Evolutionary conservation across 2,888 invertebrate genomes (phyloP).

Genomic region (Pandemis cinnamomeana): DNA sequence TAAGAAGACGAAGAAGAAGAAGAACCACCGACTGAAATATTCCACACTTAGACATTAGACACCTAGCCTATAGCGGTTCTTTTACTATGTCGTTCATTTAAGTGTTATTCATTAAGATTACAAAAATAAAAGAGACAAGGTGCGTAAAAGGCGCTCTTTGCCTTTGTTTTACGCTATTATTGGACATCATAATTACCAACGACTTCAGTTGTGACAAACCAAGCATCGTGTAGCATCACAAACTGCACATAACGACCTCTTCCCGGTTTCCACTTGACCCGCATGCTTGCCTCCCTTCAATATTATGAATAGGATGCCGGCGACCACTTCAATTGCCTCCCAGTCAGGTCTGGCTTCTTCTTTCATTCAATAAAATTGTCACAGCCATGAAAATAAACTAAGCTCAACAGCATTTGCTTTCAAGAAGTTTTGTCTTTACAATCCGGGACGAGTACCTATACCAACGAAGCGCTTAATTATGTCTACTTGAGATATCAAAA

Average conservation of each 20-base stretch:
- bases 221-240: neutral
- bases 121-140: too few relatives aligned
- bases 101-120: too few relatives aligned
- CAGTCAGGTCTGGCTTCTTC: constrained; percentile 24
- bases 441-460: neutral
- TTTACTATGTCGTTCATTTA: too few relatives aligned
- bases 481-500: neutral
- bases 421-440: neutral
- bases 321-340: constrained; percentile 30
- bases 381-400: neutral
- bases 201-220: neutral
- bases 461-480: neutral
- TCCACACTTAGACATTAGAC: too few relatives aligned
- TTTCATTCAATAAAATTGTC: constrained; percentile 28
- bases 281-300: constrained; percentile 31
- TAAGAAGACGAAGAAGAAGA: too few relatives aligned
- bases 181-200: neutral
- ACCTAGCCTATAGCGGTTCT: too few relatives aligned
- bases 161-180: too few relatives aligned
- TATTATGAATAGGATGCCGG: constrained; percentile 37
- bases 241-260: constrained; percentile 33
- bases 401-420: neutral
- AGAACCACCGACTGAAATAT: too few relatives aligned
- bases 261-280: constrained; percentile 31
- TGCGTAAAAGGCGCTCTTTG: too few relatives aligned